Evolutionary conservation across 2,113 vertebrate genomes (phyloP).

Genomic region (Ailurus styani): DNA sequence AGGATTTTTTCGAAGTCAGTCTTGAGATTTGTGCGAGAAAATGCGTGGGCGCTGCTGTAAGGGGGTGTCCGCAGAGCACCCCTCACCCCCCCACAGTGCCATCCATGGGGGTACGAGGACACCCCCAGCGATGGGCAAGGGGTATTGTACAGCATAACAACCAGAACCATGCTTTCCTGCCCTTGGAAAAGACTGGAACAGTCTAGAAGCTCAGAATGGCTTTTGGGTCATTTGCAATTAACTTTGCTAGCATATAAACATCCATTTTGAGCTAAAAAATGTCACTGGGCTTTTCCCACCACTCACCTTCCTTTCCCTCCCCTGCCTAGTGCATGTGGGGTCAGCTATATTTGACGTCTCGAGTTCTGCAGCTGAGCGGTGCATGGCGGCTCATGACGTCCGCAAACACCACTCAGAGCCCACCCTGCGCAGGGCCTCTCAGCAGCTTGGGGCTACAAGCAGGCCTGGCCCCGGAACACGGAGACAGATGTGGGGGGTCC

Average conservation of each 20-base stretch:
- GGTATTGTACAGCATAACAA: not conserved
- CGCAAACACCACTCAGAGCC: not conserved
- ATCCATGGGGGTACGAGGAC: accelerated
- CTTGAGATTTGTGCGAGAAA: not conserved
- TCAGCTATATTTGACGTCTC: not conserved
- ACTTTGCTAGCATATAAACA: not conserved
- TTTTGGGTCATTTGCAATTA: not conserved
- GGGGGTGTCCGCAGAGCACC: not conserved
- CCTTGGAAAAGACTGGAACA: not conserved
- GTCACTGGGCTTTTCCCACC: not conserved
- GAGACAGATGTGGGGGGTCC: not conserved
- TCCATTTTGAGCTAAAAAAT: not conserved
- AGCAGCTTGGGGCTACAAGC: not conserved
- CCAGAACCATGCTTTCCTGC: not conserved
- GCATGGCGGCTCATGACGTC: not conserved
- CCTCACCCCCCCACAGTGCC: not conserved
- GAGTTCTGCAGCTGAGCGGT: not conserved
- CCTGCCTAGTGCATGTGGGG: not conserved
- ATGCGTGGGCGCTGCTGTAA: not conserved
- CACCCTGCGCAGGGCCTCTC: not conserved
- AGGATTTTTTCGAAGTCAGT: not conserved
- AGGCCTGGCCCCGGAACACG: too few species aligned
- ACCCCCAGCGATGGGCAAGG: accelerated
- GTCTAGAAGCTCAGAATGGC: not conserved
- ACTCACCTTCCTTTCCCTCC: not conserved